Conservation (phyloP, 2,113 vertebrate genomes). For the Verasper variegatus region DNA sequence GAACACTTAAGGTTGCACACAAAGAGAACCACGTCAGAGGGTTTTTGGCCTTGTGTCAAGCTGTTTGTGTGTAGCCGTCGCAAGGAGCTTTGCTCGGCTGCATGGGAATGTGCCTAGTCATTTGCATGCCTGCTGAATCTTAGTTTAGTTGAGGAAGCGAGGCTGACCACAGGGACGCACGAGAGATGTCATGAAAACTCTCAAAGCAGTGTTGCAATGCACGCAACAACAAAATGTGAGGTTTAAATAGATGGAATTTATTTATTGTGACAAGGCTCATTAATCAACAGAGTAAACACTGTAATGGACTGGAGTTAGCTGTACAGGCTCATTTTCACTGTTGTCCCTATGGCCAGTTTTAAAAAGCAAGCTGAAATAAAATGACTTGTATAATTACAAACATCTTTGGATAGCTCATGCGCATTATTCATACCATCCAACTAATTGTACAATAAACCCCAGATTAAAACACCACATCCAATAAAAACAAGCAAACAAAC, state of each 20-base stretch:
- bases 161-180: background rate
- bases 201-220: background rate
- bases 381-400: too few species aligned
- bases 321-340: too few species aligned
- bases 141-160: background rate
- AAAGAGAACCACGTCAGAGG: conserved; percentile 8
- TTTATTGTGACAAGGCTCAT: too few species aligned
- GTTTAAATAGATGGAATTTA: background rate
- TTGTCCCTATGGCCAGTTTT: too few species aligned
- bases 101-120: background rate
- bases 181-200: conserved; percentile 6
- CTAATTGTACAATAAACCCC: too few species aligned
- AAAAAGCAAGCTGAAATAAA: too few species aligned
- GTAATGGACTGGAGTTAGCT: too few species aligned
- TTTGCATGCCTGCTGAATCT: conserved; percentile 2
- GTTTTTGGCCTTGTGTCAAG: conserved; percentile 6
- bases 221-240: background rate
- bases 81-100: conserved; percentile 4
- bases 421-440: too few species aligned
- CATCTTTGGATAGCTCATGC: too few species aligned
- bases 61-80: background rate
- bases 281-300: too few species aligned
- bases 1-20: conserved; percentile 30
- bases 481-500: too few species aligned
- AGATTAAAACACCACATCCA: too few species aligned